Conservation (phyloP, 2,113 vertebrate species). For the Macroglossus sobrinus region DNA sequence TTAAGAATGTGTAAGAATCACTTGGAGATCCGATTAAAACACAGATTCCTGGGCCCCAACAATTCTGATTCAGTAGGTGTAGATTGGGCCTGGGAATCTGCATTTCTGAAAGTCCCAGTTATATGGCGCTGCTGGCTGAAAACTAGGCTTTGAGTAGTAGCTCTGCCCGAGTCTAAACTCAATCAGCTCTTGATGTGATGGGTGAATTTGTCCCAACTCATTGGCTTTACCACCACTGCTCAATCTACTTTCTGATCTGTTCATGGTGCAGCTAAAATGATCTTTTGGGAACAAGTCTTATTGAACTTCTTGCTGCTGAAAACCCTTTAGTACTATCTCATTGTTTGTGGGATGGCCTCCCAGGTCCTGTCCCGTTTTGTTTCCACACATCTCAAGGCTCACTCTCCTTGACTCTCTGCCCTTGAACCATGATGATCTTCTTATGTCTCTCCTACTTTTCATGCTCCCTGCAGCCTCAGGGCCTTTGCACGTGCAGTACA, state of each 20-base stretch:
- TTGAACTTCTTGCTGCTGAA: neutral
- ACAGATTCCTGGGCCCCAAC: neutral
- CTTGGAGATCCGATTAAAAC: neutral
- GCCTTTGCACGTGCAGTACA: neutral
- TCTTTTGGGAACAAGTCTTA: neutral
- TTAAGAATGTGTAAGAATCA: neutral
- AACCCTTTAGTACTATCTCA: neutral
- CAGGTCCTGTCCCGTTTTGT: rapidly evolving
- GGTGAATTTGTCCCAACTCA: neutral
- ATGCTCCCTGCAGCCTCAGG: neutral
- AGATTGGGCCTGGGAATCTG: neutral
- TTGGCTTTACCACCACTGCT: neutral
- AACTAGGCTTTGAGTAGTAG: neutral
- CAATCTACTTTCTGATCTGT: neutral
- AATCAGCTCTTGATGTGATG: rapidly evolving
- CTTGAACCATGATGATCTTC: neutral
- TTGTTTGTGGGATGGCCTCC: neutral
- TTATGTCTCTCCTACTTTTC: neutral
- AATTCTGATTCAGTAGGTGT: neutral
- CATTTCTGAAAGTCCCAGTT: neutral
- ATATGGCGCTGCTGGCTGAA: neutral
- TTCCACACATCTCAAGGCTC: neutral
- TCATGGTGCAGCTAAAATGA: neutral
- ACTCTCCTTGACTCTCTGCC: neutral
- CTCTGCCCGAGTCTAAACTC: neutral